Evolutionary conservation across 2,888 invertebrate species (phyloP), one percentile per base, ranked within the genome.

Genomic region (Drosophila ochracea): DNA sequence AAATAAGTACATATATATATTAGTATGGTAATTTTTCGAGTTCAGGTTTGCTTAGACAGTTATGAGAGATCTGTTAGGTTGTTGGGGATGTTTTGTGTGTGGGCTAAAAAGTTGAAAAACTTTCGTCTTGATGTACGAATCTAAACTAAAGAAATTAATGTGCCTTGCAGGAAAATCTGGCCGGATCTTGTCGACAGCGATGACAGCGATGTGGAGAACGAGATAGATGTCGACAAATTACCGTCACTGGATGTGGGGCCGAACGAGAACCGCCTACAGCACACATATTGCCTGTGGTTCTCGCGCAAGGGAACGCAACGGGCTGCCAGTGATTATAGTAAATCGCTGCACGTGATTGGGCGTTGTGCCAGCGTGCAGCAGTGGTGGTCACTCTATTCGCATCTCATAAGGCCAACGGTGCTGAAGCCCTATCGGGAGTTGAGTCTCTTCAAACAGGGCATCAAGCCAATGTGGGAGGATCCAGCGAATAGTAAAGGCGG

Each of bases 391-490:
- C 94, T 98, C 74, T 99, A 99, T 94, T 96, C 97, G 93, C 98
- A 99, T 94, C 94, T 99, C 91, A 95, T 97, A 81, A 95, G 98
- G 90, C 97, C 99, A 60, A 96, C 97, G 68, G 98, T 99, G 91
- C 95, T 99, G 87, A 96, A 97, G 52, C 97, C 97, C 25, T 97
- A 98, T 91, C 96, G 98, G 91, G 99, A 99, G 94, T 96, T 99
- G 91, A 99, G 99, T 94, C 95, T 99, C 73, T 99, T 99, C 94
- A 99, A 99, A 95, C 92, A 98, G 90, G 99, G 99, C 84, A 99
- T 99, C 91, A 98, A 98, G 93, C 99, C 99, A 30, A 99, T 99
- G 97, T 99, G 99, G 99, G 99, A 99, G 95, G 99, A 99, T 94
- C 96, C 97, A 70, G 98, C 98, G 57, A 99, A 99, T 94, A 96